phyloP scores from a whole-genome alignment of 64 coral and sea anemone species.

The Pachyseris speciosa region DNA sequence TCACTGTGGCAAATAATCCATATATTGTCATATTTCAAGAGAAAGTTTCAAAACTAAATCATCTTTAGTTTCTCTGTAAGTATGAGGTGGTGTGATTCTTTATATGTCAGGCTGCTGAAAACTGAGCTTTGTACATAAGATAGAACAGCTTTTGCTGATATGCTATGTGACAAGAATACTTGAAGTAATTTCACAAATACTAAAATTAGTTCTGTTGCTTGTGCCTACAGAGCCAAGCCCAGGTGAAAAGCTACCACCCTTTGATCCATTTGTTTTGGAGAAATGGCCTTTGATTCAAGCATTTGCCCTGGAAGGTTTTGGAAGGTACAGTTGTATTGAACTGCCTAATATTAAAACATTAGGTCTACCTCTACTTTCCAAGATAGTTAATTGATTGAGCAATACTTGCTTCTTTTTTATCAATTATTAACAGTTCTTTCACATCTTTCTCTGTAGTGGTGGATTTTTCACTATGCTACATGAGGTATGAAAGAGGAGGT shows the following conservation, averaged over 20 bases:
- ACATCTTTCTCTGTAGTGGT: conserved; percentile 4
- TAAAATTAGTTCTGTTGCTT: background rate
- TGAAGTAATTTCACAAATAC: too few species aligned
- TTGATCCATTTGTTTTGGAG: conserved; percentile 84
- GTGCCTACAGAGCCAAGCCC: conserved; percentile 42
- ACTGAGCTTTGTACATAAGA: background rate
- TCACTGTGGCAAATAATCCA: too few species aligned
- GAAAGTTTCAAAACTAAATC: too few species aligned
- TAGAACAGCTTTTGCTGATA: too few species aligned
- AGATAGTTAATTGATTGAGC: too few species aligned
- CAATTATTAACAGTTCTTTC: too few species aligned
- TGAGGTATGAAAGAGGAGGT: conserved; percentile 2
- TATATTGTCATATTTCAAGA: background rate
- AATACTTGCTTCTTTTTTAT: too few species aligned
- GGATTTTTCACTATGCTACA: conserved; percentile 79
- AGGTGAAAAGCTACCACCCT: conserved; percentile 54
- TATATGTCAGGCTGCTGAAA: too few species aligned
- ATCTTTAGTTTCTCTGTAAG: too few species aligned
- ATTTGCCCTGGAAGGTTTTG: conserved; percentile 91
- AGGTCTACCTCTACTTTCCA: too few species aligned
- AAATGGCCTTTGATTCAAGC: conserved; percentile 96
- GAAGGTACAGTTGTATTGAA: conserved; percentile 79
- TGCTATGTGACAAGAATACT: too few species aligned
- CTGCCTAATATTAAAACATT: background rate
- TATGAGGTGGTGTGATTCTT: too few species aligned